Percentiles rank a stretch among this genome's conserved stretches.
These are phyloP conservation scores for Anolis carolinensis DNA, from an alignment of 2,113 vertebrate species.

Conservation along the genomic window DNA sequence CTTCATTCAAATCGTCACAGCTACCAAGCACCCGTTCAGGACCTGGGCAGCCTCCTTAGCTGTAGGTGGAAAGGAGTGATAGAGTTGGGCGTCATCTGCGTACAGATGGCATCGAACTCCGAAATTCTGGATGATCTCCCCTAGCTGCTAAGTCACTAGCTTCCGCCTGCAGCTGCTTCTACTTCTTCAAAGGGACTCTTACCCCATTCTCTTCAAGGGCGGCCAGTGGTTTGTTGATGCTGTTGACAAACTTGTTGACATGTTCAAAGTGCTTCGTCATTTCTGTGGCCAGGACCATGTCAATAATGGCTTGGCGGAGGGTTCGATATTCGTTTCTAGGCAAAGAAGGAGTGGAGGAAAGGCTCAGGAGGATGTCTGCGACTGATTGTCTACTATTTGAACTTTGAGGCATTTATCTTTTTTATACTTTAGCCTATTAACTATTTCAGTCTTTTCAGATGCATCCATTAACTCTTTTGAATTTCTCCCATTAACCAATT, in stretches of 20 bases:
- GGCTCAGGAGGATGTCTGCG: constrained; percentile 39
- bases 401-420: neutral
- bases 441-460: neutral
- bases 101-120: no score
- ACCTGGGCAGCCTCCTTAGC: no score
- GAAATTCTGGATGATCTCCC: no score
- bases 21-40: no score
- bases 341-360: constrained; percentile 57
- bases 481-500: neutral
- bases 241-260: constrained; percentile 98
- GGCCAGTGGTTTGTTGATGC: constrained; percentile 95
- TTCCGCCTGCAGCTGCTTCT: neutral
- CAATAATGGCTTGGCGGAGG: constrained; percentile 92
- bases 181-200: neutral
- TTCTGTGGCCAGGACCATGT: constrained; percentile 98
- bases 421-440: neutral
- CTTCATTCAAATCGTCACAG: no score
- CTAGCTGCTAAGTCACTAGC: neutral
- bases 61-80: no score
- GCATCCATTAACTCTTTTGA: no score
- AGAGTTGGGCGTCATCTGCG: no score
- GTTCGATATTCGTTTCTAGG: constrained; percentile 93
- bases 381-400: neutral
- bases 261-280: constrained; percentile 99
- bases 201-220: constrained; percentile 90